A percentile compares a stretch with the other conserved stretches of the same genome.
phyloP scores from a whole-genome alignment of 2,888 invertebrate species.

The Terebella lapidaria region DNA sequence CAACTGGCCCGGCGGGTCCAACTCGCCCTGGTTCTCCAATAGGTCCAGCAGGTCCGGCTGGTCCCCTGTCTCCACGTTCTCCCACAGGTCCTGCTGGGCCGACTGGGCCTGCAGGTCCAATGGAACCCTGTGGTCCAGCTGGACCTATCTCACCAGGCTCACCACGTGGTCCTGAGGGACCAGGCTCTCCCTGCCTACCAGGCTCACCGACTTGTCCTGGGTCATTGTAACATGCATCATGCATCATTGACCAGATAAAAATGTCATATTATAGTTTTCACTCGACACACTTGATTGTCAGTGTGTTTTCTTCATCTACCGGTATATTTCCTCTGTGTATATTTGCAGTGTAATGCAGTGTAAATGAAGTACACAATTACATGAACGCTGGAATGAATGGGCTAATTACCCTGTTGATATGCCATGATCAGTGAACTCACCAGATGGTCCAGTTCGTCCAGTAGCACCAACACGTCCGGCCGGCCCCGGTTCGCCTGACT shows the following conservation, averaged over 20 bases:
- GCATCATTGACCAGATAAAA: too few species aligned
- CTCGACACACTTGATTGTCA: too few species aligned
- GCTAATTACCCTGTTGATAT: too few species aligned
- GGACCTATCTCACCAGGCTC: neutral
- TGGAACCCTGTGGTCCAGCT: constrained; percentile 5
- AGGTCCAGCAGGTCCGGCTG: neutral
- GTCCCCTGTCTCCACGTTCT: constrained; percentile 5
- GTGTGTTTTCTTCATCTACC: too few species aligned
- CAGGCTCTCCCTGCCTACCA: neutral
- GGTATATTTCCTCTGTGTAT: too few species aligned
- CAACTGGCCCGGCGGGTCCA: neutral
- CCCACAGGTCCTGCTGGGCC: constrained; percentile 8
- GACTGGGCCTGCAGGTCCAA: neutral
- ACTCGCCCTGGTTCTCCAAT: neutral
- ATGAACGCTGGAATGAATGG: too few species aligned
- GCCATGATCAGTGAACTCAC: too few species aligned
- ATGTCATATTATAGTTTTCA: too few species aligned
- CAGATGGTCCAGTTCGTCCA: neutral
- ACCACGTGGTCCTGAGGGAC: constrained; percentile 1
- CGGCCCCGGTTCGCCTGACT: neutral
- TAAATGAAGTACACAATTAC: too few species aligned
- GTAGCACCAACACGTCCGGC: neutral
- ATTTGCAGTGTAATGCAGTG: too few species aligned
- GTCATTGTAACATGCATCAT: too few species aligned
- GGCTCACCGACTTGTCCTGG: too few species aligned